Base-by-base conservation (phyloP, 2,797 vertebrate genomes). In the Geotrypetes seraphini region DNA sequence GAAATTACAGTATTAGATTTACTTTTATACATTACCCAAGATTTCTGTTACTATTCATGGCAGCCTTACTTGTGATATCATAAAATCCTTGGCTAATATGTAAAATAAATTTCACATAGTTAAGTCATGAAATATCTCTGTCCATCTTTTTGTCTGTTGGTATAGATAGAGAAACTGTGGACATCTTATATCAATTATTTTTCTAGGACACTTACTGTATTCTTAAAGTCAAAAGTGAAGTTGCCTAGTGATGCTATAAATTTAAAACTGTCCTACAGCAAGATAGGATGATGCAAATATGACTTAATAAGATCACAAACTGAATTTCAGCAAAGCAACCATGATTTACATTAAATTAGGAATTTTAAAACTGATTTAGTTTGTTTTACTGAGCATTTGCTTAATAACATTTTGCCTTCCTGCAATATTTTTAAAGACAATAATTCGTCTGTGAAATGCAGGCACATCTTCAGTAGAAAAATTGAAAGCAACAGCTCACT, bases 321-420 rank as follows among this genome's bases (percentile, higher is more conserved):
- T 74, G 77, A 77, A 81, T 83, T 83, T 75, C 63, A 63, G 70
- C 63, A 66, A 57, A 81, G 81, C 69, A 73, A 74, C 71, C 72
- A 61, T 73, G 76, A 83, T 85, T 83, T 82, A 81, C 81, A 83
- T 85, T 83, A 81, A 83, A 83, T 85, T 85, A 84, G 75, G 73
- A 72, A 65, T 80, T 78, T 76, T 71, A 78, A 84, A 82, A 70
- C 75, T 28, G 71, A 82, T 84, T 82, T 82, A 76, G 78, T 82
- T 82, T 78, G 78, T 81, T 80, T 84, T 81, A 85, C 79, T 81
- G 79, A 84, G 75, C 78, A 82, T 85, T 84, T 84, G 79, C 79
- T 82, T 82, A 85, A 85, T 84, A 81, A 84, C 77, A 75, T 85
- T 85, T 84, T 3, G 54, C 68, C 74, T 67, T 55, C 78, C 58